Evolutionary conservation across 1,140 invertebrate species (phyloP).

Genomic region (Sipha flava): DNA sequence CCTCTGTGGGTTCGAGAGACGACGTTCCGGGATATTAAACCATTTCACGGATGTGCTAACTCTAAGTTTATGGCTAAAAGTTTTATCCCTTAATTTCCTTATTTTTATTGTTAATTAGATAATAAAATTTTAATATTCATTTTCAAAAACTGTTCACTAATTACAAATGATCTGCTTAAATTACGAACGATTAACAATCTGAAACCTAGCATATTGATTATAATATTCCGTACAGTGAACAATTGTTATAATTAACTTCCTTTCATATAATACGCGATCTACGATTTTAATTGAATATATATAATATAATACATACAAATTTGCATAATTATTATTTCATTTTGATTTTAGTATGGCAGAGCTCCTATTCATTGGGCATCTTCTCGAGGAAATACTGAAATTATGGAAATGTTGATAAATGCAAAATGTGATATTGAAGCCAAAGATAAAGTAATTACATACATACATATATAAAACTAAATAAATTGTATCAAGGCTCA

Average conservation of each 20-base stretch:
- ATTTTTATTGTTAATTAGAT: background rate
- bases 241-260: no score
- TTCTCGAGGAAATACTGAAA: slow-evolving; percentile 61
- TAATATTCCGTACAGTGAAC: no score
- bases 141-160: background rate
- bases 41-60: background rate
- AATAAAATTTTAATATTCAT: background rate
- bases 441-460: slow-evolving; percentile 56
- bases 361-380: slow-evolving; percentile 70
- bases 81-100: background rate
- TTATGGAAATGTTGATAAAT: slow-evolving; percentile 61
- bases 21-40: background rate
- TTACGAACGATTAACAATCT: no score
- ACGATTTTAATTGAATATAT: no score
- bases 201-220: no score
- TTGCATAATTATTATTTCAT: background rate
- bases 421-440: slow-evolving; percentile 69
- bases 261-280: no score
- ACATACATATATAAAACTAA: background rate
- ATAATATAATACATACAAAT: background rate
- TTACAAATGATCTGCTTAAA: background rate
- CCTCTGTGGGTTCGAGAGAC: background rate
- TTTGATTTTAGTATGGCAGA: slow-evolving; percentile 56
- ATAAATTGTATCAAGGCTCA: no score
- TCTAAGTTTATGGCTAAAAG: background rate